Evolutionary conservation across 2,113 vertebrate genomes (phyloP).

Genomic region (Platysternon megacephalum): DNA sequence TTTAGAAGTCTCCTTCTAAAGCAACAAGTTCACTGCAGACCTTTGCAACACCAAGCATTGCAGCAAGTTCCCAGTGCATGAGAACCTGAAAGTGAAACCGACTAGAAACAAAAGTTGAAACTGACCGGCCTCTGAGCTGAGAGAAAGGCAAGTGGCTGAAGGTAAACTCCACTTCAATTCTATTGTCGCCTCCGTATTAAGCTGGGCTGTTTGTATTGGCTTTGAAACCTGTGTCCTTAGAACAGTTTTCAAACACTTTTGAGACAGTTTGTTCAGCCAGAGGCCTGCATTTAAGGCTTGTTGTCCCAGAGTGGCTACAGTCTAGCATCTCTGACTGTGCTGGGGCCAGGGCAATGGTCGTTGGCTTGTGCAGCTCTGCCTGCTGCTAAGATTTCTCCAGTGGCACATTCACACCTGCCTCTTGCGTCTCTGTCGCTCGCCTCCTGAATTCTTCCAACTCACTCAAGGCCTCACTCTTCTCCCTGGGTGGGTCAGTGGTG

Average conservation of each 20-base stretch:
- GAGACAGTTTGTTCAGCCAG: neutral
- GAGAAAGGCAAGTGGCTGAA: neutral
- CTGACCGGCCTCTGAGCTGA: no score
- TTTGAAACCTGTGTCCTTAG: neutral
- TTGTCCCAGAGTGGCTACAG: neutral
- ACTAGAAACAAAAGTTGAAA: neutral
- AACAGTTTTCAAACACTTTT: neutral
- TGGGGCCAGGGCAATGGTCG: no score
- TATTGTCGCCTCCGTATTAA: no score
- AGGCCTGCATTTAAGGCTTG: neutral
- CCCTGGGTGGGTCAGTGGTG: neutral
- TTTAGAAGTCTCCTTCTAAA: neutral
- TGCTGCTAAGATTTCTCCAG: neutral
- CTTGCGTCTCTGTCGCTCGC: neutral
- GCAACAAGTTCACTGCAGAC: neutral
- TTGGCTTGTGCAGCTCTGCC: neutral
- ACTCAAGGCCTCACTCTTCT: neutral
- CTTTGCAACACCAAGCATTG: neutral
- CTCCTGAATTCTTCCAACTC: neutral
- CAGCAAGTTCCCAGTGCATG: no score
- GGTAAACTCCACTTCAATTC: neutral
- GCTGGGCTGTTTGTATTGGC: neutral
- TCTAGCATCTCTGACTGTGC: neutral
- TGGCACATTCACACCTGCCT: neutral
- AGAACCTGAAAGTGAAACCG: neutral